Percentiles rank a stretch among this genome's conserved stretches.
phyloP scores from a whole-genome alignment of 2,888 invertebrate genomes.

The Meiosimyza platycephala region DNA sequence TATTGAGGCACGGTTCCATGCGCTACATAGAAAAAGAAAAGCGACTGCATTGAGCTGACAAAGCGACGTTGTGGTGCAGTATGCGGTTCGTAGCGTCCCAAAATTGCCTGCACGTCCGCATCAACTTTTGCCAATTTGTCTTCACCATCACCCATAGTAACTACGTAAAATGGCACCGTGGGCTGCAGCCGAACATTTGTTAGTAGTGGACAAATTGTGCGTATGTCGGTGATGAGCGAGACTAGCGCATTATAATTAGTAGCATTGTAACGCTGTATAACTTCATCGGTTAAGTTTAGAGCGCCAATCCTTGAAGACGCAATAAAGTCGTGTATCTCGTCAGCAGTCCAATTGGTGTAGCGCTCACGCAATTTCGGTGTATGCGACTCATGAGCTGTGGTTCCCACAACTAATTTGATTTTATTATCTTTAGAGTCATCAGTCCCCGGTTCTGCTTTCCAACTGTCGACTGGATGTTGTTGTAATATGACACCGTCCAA shows the following conservation, averaged over 20 bases:
- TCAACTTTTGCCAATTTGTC: slow-evolving; percentile 72
- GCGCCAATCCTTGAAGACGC: slow-evolving; percentile 71
- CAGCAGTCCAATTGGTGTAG: slow-evolving; percentile 75
- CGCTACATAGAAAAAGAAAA: slow-evolving; percentile 86
- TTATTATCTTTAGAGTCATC: slow-evolving; percentile 47
- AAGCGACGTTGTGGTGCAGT: slow-evolving; percentile 80
- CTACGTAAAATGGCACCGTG: slow-evolving; percentile 79
- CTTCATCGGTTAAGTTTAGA: slow-evolving; percentile 73
- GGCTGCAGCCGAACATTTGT: slow-evolving; percentile 74
- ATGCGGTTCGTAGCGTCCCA: slow-evolving; percentile 79
- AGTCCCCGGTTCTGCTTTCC: slow-evolving; percentile 69
- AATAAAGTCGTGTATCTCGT: slow-evolving; percentile 74
- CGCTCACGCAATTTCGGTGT: slow-evolving; percentile 72
- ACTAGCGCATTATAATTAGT: slow-evolving; percentile 77
- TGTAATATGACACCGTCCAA: slow-evolving; percentile 78
- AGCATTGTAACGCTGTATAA: slow-evolving; percentile 75
- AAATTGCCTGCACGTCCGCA: slow-evolving; percentile 82
- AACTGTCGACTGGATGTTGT: slow-evolving; percentile 75
- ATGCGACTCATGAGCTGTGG: slow-evolving; percentile 79
- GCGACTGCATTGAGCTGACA: slow-evolving; percentile 81
- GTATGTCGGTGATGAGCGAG: slow-evolving; percentile 81
- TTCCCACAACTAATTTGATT: slow-evolving; percentile 75
- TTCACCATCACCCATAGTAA: slow-evolving; percentile 70
- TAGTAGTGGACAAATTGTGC: slow-evolving; percentile 82
- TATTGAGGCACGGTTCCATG: slow-evolving; percentile 78